Percentiles rank a stretch among this genome's conserved stretches.
phyloP scores from a whole-genome alignment of 2,888 invertebrate species.

The Orchesella flavescens region DNA sequence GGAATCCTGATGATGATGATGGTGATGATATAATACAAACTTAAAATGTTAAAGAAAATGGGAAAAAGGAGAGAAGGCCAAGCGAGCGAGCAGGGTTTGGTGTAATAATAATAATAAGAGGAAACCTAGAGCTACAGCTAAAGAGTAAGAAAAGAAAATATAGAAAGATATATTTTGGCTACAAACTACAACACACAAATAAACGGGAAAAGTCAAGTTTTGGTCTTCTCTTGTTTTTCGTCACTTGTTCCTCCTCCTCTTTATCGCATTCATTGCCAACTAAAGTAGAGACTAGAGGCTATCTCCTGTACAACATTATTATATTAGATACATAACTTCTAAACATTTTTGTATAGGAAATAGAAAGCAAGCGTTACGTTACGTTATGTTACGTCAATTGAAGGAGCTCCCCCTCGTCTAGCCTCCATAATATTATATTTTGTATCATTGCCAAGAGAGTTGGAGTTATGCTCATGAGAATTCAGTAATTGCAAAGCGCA shows the following conservation, averaged over 20 bases:
- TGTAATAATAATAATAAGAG: slow-evolving; percentile 46
- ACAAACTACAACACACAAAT: background rate
- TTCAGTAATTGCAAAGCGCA: slow-evolving; percentile 71
- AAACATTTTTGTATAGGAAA: too few species aligned
- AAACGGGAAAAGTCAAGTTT: slow-evolving; percentile 49
- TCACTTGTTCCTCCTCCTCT: background rate
- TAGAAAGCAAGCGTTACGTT: too few species aligned
- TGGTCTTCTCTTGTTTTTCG: slow-evolving; percentile 24
- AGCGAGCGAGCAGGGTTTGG: background rate
- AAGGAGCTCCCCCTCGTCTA: background rate
- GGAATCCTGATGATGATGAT: background rate
- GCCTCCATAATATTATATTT: slow-evolving; percentile 25
- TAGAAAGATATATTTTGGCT: slow-evolving; percentile 18
- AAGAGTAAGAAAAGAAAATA: too few species aligned
- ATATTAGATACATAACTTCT: background rate
- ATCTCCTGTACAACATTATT: slow-evolving; percentile 41
- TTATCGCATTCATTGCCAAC: slow-evolving; percentile 45
- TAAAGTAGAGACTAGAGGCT: background rate
- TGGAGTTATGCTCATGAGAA: slow-evolving; percentile 72
- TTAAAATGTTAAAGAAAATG: slow-evolving; percentile 42
- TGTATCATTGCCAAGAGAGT: slow-evolving; percentile 72
- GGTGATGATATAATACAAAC: background rate
- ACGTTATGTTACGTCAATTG: background rate
- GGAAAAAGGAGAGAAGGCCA: background rate
- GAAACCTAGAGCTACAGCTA: too few species aligned